Base-by-base conservation (phyloP, 2,797 vertebrate genomes). In the Choloepus didactylus region DNA sequence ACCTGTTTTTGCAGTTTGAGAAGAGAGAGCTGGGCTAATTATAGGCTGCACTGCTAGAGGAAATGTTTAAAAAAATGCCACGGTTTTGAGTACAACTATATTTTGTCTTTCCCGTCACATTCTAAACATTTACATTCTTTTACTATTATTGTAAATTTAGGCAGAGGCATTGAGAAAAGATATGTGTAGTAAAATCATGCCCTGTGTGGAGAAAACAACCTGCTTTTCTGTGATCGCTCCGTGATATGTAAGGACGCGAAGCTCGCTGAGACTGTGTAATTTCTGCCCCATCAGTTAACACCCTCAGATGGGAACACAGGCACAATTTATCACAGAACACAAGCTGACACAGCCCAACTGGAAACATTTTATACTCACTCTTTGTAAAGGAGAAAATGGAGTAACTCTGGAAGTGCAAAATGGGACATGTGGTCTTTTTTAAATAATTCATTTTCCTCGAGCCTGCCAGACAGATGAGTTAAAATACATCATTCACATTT, bases 241-340 rank as follows among this genome's bases (percentile, higher is more conserved):
- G 64, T 51, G 23, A 51, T 95, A 95, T 7, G 98, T 95, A 95
- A 98, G 98, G 98, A 98, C 98, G 95, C 95, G 96, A 97, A 98
- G 96, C 97, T 96, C 95, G 95, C 41, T 95, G 94, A 97, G 97
- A 98, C 96, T 89, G 82, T 90, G 80, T 96, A 98, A 96, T 98
- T 98, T 98, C 97, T 97, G 97, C 94, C 90, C 97, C 96, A 97
- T 97, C 89, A 80, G 82, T 93, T 95, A 94, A 69, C 94, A 95
- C 96, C 96, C 93, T 97, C 96, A 90, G 97, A 98, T 97, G 86
- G 98, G 98, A 97, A 97, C 77, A 95, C 96, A 97, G 95, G 72
- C 96, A 97, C 97, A 97, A 98, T 98, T 98, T 98, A 98, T 98
- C 97, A 97, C 11, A 93, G 91, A 98, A 93, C 91, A 96, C 79